phyloP scores from a whole-genome alignment of 2,113 vertebrate genomes.

The Sus scrofa region T2T-Sscrofa CM000828.6:51299001-51299500 shows the following conservation, averaged over 20 bases:
- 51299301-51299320: not conserved
- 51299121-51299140: not conserved
- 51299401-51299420: not conserved
- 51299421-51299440: not conserved
- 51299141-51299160: conserved; percentile 20
- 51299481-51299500: not conserved
- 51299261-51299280: not conserved
- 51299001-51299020: too few species aligned
- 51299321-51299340: not conserved
- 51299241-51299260: not conserved
- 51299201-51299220: not conserved
- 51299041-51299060: not conserved
- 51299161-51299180: not conserved
- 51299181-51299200: conserved; percentile 28
- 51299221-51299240: not conserved
- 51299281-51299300: not conserved
- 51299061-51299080: not conserved
- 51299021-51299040: not conserved
- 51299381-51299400: not conserved
- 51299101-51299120: not conserved
- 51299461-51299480: not conserved
- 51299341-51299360: not conserved
- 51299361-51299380: too few species aligned
- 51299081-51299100: not conserved
- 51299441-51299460: not conserved